A percentile compares a stretch with the other conserved stretches of the same genome.
These are phyloP conservation scores for Archips crataeganus DNA, from an alignment of 2,888 invertebrate genomes.

Conservation along the genomic window DNA sequence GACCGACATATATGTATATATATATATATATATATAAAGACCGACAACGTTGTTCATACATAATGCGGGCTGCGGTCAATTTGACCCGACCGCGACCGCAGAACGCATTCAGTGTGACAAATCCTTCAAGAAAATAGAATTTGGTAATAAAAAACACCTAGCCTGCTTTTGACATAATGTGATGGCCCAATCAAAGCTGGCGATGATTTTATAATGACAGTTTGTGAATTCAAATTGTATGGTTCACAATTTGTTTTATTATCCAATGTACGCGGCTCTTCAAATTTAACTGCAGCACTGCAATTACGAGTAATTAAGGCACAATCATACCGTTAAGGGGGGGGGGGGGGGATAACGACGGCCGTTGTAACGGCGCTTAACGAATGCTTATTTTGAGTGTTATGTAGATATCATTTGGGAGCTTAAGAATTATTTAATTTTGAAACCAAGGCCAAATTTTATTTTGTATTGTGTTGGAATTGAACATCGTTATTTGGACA, in stretches of 20 bases:
- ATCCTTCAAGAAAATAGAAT: too few species aligned
- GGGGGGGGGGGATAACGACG: constrained; percentile 19
- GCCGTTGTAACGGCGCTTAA: constrained; percentile 2
- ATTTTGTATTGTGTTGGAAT: not conserved
- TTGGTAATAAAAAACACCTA: not conserved
- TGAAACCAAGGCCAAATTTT: not conserved
- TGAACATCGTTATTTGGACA: too few species aligned
- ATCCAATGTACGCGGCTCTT: constrained; percentile 22
- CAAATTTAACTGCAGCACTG: constrained; percentile 22
- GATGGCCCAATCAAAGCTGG: too few species aligned
- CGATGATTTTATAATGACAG: constrained; percentile 12
- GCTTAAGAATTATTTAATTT: not conserved
- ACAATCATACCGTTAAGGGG: constrained; percentile 14
- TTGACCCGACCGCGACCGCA: too few species aligned
- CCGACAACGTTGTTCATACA: too few species aligned
- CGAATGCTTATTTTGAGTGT: constrained; percentile 22
- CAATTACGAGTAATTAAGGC: constrained; percentile 36
- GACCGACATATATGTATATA: too few species aligned
- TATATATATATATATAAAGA: too few species aligned
- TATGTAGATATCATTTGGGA: not conserved
- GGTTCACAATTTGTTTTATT: constrained; percentile 28
- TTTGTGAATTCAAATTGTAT: constrained; percentile 14
- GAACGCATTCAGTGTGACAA: too few species aligned
- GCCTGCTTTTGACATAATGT: not conserved
- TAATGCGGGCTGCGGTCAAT: too few species aligned